A percentile compares a stretch with the other conserved stretches of the same genome.
Evolutionary conservation across 2,797 vertebrate species (phyloP).

Genomic region (Smutsia temminckii): DNA sequence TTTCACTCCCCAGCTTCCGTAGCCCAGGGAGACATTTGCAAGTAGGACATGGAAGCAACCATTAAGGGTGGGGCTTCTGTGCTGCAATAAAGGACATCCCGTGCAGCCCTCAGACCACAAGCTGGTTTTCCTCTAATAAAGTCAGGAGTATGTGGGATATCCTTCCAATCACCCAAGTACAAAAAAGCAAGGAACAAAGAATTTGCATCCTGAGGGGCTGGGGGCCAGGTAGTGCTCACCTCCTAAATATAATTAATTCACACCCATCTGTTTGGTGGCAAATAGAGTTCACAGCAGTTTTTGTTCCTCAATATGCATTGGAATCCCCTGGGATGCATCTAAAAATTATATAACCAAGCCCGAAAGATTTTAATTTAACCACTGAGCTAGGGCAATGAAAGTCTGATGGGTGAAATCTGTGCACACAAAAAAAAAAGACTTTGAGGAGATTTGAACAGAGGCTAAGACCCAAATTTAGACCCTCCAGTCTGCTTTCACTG

Average conservation of each 20-base stretch:
- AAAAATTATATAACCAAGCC: background rate
- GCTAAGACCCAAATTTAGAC: background rate
- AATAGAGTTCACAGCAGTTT: background rate
- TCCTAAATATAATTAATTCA: background rate
- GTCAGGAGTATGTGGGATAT: background rate
- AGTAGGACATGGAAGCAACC: background rate
- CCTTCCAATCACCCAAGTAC: background rate
- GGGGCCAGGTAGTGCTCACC: background rate
- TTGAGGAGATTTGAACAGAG: background rate
- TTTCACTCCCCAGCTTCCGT: conserved; percentile 8
- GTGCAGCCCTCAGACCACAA: background rate
- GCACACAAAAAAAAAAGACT: background rate
- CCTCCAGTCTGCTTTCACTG: background rate
- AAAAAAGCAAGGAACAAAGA: background rate
- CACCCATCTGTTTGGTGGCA: background rate
- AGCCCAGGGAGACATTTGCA: background rate
- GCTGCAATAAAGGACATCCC: background rate
- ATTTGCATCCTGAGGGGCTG: background rate
- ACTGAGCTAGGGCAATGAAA: background rate
- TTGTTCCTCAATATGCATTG: background rate
- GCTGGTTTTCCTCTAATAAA: background rate
- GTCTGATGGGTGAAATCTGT: background rate
- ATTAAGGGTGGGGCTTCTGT: background rate
- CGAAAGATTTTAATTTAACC: background rate
- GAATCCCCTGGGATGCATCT: background rate